Conservation (phyloP, 64 coral and sea anemone genomes). For the Acropora yongei region DNA sequence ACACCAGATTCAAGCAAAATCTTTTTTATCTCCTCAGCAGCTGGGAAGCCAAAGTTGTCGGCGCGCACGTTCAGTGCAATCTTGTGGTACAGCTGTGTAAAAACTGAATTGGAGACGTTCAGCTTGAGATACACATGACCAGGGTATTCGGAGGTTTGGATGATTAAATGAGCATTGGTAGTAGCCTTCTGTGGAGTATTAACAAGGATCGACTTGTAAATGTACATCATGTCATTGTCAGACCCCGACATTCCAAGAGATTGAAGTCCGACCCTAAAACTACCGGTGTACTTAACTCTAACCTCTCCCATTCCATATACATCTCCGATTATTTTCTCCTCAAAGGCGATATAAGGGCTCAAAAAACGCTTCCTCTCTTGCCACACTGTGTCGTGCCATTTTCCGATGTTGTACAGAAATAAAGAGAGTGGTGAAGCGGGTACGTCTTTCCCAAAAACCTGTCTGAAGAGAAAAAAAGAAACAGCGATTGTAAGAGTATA, state of each 20-base stretch:
- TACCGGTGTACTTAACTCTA: slow-evolving; percentile 10
- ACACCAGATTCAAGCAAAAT: slow-evolving; percentile 1
- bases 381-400: slow-evolving; percentile 19
- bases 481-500: background rate
- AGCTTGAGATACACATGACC: slow-evolving; percentile 15
- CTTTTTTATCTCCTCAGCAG: background rate
- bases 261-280: slow-evolving; percentile 11
- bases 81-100: background rate
- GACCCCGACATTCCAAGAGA: slow-evolving; percentile 1
- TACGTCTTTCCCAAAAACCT: background rate
- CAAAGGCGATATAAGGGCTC: slow-evolving; percentile 11
- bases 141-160: background rate
- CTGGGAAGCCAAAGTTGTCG: slow-evolving; percentile 13
- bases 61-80: slow-evolving; percentile 11
- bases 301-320: slow-evolving; percentile 22
- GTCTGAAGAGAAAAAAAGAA: background rate
- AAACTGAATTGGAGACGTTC: slow-evolving; percentile 4
- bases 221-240: slow-evolving; percentile 31
- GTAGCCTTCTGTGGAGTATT: background rate
- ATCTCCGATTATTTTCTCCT: background rate
- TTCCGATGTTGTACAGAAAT: slow-evolving; percentile 18
- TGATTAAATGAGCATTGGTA: background rate
- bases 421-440: background rate
- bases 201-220: background rate
- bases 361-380: slow-evolving; percentile 10